Evolutionary conservation across 2,113 vertebrate genomes (phyloP).

Genomic region (Tonatia bakeri): DNA sequence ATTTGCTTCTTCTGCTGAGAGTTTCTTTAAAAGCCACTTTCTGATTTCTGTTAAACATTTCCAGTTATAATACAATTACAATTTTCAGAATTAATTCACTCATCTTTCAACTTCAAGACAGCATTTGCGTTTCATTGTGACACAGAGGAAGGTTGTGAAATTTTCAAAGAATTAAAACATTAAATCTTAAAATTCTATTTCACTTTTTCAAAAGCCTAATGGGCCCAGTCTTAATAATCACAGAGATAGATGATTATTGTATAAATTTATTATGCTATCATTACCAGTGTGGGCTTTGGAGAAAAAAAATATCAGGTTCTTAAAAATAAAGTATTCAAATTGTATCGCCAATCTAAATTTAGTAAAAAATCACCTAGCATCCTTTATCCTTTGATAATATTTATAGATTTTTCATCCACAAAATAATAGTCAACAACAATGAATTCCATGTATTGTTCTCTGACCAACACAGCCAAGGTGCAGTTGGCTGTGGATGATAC

Average conservation of each 20-base stretch:
- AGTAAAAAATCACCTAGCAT: not conserved
- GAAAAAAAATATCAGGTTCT: not conserved
- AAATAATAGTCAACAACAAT: not conserved
- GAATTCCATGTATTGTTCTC: not conserved
- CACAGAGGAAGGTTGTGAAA: conserved; percentile 41
- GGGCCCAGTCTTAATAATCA: not conserved
- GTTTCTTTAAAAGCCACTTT: conserved; percentile 58
- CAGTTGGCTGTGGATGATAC: not conserved
- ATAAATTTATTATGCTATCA: not conserved
- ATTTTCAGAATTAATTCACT: conserved; percentile 57
- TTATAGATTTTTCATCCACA: not conserved
- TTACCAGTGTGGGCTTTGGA: not conserved
- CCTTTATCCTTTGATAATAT: not conserved
- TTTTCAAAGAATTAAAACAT: conserved; percentile 57
- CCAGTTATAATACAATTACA: conserved; percentile 65
- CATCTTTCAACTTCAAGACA: conserved; percentile 49
- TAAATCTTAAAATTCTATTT: conserved; percentile 46
- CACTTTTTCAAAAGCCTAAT: conserved; percentile 9
- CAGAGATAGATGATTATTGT: not conserved
- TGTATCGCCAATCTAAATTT: not conserved
- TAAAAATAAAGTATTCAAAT: conserved; percentile 16
- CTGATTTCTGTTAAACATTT: conserved; percentile 67
- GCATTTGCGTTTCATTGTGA: conserved; percentile 54
- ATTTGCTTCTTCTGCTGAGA: conserved; percentile 45
- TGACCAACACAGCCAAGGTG: not conserved